These are phyloP conservation scores for Gymnoscelis rufifasciata DNA, from an alignment of 2,888 invertebrate genomes.

Conservation along the genomic window DNA sequence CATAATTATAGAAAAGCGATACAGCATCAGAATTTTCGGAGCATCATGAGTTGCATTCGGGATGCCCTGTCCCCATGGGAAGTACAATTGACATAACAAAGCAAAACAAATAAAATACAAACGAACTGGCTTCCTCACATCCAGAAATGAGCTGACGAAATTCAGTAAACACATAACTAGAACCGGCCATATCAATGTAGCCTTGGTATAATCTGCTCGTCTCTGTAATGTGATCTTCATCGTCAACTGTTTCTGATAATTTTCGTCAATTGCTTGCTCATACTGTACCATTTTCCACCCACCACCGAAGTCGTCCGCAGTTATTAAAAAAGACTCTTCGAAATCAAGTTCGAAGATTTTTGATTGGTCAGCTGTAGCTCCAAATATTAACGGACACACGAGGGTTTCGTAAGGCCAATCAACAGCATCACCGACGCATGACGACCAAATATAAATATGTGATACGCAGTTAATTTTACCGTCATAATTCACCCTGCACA, in stretches of 20 bases:
- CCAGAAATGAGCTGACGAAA: background rate
- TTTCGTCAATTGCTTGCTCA: background rate
- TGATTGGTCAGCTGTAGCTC: background rate
- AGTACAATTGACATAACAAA: background rate
- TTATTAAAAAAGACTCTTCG: background rate
- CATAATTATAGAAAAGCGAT: background rate
- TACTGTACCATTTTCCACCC: background rate
- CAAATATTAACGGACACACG: background rate
- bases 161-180: background rate
- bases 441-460: too few species aligned
- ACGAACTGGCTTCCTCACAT: background rate
- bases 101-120: background rate
- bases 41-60: background rate
- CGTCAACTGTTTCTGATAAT: background rate
- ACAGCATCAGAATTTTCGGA: background rate
- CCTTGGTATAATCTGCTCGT: background rate
- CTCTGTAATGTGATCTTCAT: background rate
- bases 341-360: background rate
- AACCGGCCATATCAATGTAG: background rate
- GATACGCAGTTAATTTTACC: too few species aligned
- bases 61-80: background rate
- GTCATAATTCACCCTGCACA: too few species aligned
- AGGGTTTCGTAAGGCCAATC: background rate
- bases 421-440: background rate
- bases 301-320: background rate